Evolutionary conservation across 2,888 invertebrate genomes (phyloP).

Genomic region (Oligia latruncula): DNA sequence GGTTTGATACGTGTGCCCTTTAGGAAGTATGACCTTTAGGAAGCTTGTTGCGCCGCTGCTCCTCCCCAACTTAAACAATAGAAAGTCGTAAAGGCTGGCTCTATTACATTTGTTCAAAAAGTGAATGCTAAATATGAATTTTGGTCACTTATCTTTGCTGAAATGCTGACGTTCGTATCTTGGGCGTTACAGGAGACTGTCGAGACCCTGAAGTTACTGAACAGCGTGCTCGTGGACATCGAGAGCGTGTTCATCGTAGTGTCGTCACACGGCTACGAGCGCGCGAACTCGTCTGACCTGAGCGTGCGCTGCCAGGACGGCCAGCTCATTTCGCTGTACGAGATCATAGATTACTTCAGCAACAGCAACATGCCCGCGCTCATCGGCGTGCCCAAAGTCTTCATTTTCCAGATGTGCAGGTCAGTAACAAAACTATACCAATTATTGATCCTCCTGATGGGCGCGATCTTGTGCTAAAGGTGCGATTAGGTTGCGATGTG

Average conservation of each 20-base stretch:
- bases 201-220: slow-evolving; percentile 80
- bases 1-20: too few species aligned
- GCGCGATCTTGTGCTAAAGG: neutral
- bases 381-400: slow-evolving; percentile 92
- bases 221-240: slow-evolving; percentile 79
- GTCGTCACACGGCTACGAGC: slow-evolving; percentile 92
- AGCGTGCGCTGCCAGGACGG: slow-evolving; percentile 91
- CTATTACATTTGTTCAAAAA: neutral
- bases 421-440: slow-evolving; percentile 55
- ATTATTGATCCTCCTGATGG: neutral
- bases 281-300: slow-evolving; percentile 84
- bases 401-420: slow-evolving; percentile 94
- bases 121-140: neutral
- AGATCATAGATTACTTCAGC: slow-evolving; percentile 91
- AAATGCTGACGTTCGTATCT: neutral
- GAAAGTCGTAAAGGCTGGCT: neutral
- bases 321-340: slow-evolving; percentile 83
- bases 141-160: neutral
- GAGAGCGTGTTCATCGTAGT: slow-evolving; percentile 92
- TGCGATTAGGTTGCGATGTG: neutral
- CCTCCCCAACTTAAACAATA: neutral
- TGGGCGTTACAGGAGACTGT: slow-evolving; percentile 76
- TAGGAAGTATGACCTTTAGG: neutral
- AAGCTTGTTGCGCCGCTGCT: neutral
- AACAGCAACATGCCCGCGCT: slow-evolving; percentile 88